These are phyloP conservation scores for Siphamia tubifer DNA, from an alignment of 2,113 vertebrate species.

Conservation along the genomic window DNA sequence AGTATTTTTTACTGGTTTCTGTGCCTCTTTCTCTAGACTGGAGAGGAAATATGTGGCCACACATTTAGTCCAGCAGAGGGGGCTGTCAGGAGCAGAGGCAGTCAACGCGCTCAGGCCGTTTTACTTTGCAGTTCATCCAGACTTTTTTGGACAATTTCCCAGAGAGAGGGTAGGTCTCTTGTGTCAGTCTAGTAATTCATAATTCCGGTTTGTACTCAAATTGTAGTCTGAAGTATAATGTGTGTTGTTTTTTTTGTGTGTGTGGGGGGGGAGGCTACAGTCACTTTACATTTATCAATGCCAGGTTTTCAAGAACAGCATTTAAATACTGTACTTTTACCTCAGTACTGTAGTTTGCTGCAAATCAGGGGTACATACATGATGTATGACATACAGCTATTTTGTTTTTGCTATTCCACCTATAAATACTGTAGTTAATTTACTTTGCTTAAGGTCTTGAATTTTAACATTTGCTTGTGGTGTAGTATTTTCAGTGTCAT, in stretches of 20 bases:
- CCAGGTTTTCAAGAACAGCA: too few species aligned
- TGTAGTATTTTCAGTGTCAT: not conserved
- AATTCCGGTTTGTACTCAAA: not conserved
- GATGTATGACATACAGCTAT: too few species aligned
- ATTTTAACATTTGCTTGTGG: too few species aligned
- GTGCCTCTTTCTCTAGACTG: constrained; percentile 66
- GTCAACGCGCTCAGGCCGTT: constrained; percentile 94
- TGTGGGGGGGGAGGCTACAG: not conserved
- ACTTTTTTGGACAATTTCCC: constrained; percentile 96
- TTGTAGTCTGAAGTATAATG: not conserved
- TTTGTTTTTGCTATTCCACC: too few species aligned
- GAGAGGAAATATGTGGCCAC: constrained; percentile 70
- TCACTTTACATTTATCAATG: too few species aligned
- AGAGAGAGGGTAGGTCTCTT: constrained; percentile 86
- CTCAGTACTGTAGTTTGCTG: too few species aligned
- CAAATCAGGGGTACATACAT: too few species aligned
- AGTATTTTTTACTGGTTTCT: too few species aligned
- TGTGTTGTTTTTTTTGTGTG: too few species aligned
- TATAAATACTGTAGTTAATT: too few species aligned
- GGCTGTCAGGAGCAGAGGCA: constrained; percentile 89
- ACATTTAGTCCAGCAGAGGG: constrained; percentile 75
- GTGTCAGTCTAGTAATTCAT: not conserved
- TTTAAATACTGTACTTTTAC: too few species aligned
- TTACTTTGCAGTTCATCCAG: constrained; percentile 97
- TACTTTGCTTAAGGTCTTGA: too few species aligned